phyloP scores from a whole-genome alignment of 2,888 invertebrate species.

The Dryobotodes eremita region DNA sequence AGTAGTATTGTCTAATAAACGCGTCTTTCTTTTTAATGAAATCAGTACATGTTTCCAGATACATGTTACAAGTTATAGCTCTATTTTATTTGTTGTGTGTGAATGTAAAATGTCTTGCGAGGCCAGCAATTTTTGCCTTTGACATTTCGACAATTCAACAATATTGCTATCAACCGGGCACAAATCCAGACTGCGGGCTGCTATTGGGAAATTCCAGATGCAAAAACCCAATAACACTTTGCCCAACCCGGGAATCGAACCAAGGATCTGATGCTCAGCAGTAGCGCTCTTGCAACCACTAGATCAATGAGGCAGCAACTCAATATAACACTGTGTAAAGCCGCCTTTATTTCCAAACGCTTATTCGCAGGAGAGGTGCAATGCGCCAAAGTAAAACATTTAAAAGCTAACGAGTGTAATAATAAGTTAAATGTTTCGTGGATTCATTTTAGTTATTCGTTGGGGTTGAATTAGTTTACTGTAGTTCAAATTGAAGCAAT shows the following conservation, averaged over 20 bases:
- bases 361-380: slow-evolving; percentile 52
- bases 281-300: too few relatives aligned
- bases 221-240: too few relatives aligned
- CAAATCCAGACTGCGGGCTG: too few relatives aligned
- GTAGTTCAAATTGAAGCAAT: slow-evolving; percentile 39
- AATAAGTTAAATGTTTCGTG: slow-evolving; percentile 28
- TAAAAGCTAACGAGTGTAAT: slow-evolving; percentile 44
- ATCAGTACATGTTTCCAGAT: neutral
- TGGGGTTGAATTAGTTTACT: slow-evolving; percentile 23
- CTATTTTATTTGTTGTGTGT: neutral
- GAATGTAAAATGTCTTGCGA: neutral
- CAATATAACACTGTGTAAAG: neutral
- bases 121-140: neutral
- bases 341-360: slow-evolving; percentile 32
- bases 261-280: too few relatives aligned
- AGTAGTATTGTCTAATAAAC: neutral
- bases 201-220: too few relatives aligned
- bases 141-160: neutral
- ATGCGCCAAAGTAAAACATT: slow-evolving; percentile 57
- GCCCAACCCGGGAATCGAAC: too few relatives aligned
- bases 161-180: neutral
- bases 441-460: slow-evolving; percentile 25
- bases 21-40: neutral
- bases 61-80: neutral
- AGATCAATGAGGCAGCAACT: too few relatives aligned